phyloP scores from a whole-genome alignment of 2,113 vertebrate genomes.

The Spheniscus mendiculus region DNA sequence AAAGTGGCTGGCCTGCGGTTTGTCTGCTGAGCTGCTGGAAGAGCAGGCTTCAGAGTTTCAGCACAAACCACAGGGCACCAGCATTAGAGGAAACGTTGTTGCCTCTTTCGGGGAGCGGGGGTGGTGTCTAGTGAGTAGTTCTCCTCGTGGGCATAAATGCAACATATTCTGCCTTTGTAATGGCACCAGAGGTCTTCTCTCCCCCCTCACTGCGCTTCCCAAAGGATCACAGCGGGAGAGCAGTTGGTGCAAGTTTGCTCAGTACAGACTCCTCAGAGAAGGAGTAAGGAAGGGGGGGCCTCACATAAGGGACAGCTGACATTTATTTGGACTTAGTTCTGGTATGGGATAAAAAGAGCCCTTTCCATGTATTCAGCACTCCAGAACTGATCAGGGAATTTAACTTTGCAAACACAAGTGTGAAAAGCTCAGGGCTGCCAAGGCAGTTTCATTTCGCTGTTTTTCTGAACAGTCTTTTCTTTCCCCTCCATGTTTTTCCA shows the following conservation, averaged over 20 bases:
- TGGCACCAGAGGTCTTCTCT: not conserved
- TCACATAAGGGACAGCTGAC: not conserved
- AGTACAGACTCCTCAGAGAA: not conserved
- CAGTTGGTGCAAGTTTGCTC: not conserved
- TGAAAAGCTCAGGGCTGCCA: not conserved
- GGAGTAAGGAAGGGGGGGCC: not conserved
- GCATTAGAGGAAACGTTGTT: not conserved
- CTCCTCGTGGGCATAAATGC: not conserved
- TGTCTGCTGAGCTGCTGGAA: not conserved
- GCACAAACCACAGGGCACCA: not conserved
- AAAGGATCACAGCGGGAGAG: not conserved
- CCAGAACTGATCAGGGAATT: not conserved
- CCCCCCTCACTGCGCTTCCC: accelerated
- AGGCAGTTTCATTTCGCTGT: not conserved
- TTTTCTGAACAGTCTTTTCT: not conserved
- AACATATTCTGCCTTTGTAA: not conserved
- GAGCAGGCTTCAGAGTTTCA: not conserved
- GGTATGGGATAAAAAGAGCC: not conserved
- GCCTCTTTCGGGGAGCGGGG: accelerated
- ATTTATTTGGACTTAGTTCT: not conserved
- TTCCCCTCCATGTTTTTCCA: not conserved
- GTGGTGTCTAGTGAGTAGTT: not conserved
- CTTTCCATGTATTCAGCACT: not conserved
- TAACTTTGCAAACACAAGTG: not conserved
- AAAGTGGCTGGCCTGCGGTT: constrained; percentile 7